Conservation (phyloP, 2,888 invertebrate genomes). For the Eledona agricola region DNA sequence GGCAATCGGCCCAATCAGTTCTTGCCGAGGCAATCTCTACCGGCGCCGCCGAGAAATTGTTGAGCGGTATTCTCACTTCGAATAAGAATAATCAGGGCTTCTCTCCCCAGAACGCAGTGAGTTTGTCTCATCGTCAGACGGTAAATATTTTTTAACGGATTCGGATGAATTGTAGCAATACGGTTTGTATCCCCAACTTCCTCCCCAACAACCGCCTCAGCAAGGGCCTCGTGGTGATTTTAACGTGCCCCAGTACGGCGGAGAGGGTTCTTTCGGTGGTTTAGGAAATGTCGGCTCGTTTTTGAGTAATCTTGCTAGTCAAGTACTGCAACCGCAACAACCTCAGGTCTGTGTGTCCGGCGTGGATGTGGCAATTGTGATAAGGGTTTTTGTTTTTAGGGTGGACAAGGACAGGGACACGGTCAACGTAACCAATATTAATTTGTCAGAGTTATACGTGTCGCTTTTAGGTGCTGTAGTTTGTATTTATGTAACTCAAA, state of each 20-base stretch:
- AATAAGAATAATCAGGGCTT: slow-evolving; percentile 47
- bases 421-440: slow-evolving; percentile 16
- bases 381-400: slow-evolving; percentile 31
- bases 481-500: no score
- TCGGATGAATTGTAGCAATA: slow-evolving; percentile 46
- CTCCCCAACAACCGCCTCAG: slow-evolving; percentile 44
- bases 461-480: no score
- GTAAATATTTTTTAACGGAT: not conserved
- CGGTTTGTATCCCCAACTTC: slow-evolving; percentile 50
- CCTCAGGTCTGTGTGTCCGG: slow-evolving; percentile 13
- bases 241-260: slow-evolving; percentile 44
- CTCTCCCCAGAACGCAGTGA: slow-evolving; percentile 53
- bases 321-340: slow-evolving; percentile 47
- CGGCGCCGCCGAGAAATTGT: slow-evolving; percentile 58
- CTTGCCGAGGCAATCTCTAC: slow-evolving; percentile 61
- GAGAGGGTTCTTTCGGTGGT: slow-evolving; percentile 55
- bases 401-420: slow-evolving; percentile 23
- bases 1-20: slow-evolving; percentile 60
- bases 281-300: slow-evolving; percentile 58
- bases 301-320: slow-evolving; percentile 54
- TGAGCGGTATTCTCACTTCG: slow-evolving; percentile 51
- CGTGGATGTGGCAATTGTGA: no score
- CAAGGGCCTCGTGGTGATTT: slow-evolving; percentile 37
- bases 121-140: slow-evolving; percentile 18
- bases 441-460: not conserved